Base-by-base conservation (phyloP, 2,888 invertebrate species). In the Xiphydria camelus region DNA sequence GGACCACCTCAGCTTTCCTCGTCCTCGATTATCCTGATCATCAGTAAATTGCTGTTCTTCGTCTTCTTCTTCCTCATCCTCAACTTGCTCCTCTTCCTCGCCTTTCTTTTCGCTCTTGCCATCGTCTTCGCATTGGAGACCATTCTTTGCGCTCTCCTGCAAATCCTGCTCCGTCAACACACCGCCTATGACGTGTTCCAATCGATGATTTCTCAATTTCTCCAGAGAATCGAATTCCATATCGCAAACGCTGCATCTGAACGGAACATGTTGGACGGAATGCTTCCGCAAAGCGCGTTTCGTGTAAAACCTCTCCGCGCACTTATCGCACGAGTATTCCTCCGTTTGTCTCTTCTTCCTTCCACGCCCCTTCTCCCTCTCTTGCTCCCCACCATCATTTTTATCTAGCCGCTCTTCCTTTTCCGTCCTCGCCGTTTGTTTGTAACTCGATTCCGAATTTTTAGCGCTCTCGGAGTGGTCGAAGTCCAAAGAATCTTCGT, bases 181-280 rank as follows among this genome's bases (percentile, higher is more conserved):
- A 3, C 70, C 72, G 31, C 73, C 73, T 3, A 68, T 50, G 0
- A 72, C 68, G 19, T 75, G 74, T 10, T 64, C 62, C 2, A 63
- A 46, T 2, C 66, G 59, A 48, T 75, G 74, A 33, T 68, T 55
- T 17, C 55, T 59, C 2, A 72, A 36, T 14, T 66, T 62, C n/a
- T 70, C 67, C 29, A 67, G 7, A 4, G 57, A 55, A 2, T 69
- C 64, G 10, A 66, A 70, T 26, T 66, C 60, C 18, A 64, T 55
- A 1, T 66, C 58, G 41, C 73, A 72, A 3, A 68, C 58, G 19
- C 55, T 71, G 17, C 75, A 75, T 17, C 62, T 66, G 2, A 64
- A 46, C 15, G 40, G 21, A 32, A 34, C 21, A 10, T 68, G 66
- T 7, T 52, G 54, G n/a, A 48, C 33, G 9, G 47, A 44, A 20